Evolutionary conservation across 2,113 vertebrate genomes (phyloP).

Genomic region (Hippocampus barbouri): DNA sequence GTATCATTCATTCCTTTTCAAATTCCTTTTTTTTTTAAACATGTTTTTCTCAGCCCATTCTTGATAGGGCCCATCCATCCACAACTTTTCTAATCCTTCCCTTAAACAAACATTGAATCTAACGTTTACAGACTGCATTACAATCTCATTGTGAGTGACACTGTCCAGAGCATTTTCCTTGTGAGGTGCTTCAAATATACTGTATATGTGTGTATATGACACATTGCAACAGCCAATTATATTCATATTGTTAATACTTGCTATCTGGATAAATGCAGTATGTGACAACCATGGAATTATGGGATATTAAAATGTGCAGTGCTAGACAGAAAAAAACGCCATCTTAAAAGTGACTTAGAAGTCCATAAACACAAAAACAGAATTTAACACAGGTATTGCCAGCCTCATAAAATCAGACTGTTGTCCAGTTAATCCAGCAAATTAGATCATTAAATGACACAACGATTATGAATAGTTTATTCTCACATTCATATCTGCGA

Average conservation of each 20-base stretch:
- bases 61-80: background rate
- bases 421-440: constrained; percentile 31
- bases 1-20: no score
- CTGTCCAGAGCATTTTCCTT: background rate
- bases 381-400: constrained; percentile 4
- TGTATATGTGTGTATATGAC: background rate
- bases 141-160: background rate
- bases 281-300: background rate
- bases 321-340: background rate
- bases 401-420: background rate
- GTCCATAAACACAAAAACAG: background rate
- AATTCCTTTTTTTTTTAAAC: no score
- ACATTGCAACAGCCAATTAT: background rate
- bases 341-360: background rate
- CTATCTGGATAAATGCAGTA: background rate
- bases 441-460: constrained; percentile 28
- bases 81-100: background rate
- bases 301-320: background rate
- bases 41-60: no score
- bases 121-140: background rate
- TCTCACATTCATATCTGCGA: constrained; percentile 39
- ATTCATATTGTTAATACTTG: background rate
- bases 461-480: constrained; percentile 36
- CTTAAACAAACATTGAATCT: background rate
- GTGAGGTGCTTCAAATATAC: background rate